Evolutionary conservation across 1,140 invertebrate genomes (phyloP).

Genomic region (Pomacea maculata): DNA sequence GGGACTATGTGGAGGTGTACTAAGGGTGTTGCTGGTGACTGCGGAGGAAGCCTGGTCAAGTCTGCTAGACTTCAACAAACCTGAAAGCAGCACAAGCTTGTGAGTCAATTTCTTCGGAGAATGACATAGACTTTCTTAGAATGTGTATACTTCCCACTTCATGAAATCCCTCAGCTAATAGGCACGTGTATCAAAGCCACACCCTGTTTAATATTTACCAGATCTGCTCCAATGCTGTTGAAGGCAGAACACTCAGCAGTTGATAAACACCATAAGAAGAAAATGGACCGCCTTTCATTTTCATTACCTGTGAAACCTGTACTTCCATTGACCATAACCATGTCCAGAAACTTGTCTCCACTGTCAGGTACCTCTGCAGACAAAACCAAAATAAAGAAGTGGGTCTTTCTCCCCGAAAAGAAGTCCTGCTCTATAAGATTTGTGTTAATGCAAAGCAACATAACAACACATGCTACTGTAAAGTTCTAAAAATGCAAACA

Average conservation of each 20-base stretch:
- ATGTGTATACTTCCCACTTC: too few species aligned
- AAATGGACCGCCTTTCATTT: too few species aligned
- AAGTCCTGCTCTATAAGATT: too few species aligned
- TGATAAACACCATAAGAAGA: background rate
- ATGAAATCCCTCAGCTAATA: too few species aligned
- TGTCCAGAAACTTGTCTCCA: slow-evolving; percentile 23
- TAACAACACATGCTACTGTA: too few species aligned
- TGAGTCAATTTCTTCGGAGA: too few species aligned
- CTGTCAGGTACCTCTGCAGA: slow-evolving; percentile 2
- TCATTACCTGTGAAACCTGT: slow-evolving; percentile 25
- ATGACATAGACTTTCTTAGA: too few species aligned
- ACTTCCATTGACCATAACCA: slow-evolving; percentile 18
- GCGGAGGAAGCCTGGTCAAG: background rate
- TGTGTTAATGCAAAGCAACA: too few species aligned
- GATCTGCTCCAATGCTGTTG: background rate
- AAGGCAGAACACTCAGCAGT: background rate
- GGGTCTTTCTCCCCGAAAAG: too few species aligned
- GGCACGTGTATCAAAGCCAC: too few species aligned
- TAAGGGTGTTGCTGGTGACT: background rate
- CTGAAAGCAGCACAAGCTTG: background rate
- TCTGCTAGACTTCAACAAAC: slow-evolving; percentile 2
- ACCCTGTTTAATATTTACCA: background rate
- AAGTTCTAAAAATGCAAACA: too few species aligned
- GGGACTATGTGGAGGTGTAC: slow-evolving; percentile 23
- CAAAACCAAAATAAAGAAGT: background rate